These are phyloP conservation scores for Ibycter americanus DNA, from an alignment of 2,797 vertebrate genomes.

Conservation along the genomic window DNA sequence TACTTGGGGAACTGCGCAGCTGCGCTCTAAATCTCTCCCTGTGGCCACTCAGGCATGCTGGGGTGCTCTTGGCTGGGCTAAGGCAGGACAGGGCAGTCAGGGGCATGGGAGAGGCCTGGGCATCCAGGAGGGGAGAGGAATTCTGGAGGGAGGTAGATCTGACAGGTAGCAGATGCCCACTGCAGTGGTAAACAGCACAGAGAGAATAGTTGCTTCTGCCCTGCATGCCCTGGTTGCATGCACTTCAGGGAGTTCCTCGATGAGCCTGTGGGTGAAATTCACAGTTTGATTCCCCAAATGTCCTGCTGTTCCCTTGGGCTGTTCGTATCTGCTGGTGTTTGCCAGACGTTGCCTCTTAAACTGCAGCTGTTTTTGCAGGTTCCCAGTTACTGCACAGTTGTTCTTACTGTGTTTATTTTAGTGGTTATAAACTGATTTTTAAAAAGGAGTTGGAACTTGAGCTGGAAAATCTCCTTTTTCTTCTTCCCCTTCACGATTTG, in stretches of 20 bases:
- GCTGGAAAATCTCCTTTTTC: conserved; percentile 25
- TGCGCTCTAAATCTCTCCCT: accelerated
- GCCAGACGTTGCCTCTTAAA: neutral
- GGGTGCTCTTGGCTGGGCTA: neutral
- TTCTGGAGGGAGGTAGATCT: neutral
- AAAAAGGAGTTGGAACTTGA: conserved; percentile 40
- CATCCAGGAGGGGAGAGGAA: neutral
- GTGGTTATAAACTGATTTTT: conserved; percentile 62
- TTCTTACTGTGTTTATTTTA: conserved; percentile 59
- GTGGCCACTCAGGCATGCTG: neutral
- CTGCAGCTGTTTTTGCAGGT: conserved; percentile 61
- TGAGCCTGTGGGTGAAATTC: neutral
- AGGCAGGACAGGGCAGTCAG: accelerated
- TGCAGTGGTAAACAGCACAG: neutral
- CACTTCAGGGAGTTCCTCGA: accelerated
- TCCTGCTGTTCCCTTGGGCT: neutral
- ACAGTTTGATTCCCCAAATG: neutral
- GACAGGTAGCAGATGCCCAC: neutral
- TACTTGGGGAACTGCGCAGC: neutral
- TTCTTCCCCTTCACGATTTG: neutral
- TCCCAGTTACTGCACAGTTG: conserved; percentile 49
- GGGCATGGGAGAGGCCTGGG: neutral
- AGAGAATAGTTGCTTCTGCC: neutral
- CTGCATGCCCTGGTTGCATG: accelerated
- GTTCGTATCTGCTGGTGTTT: neutral